Percentiles rank a stretch among this genome's conserved stretches.
Evolutionary conservation across 2,888 invertebrate genomes (phyloP).

Genomic region (Sympetrum striolatum): DNA sequence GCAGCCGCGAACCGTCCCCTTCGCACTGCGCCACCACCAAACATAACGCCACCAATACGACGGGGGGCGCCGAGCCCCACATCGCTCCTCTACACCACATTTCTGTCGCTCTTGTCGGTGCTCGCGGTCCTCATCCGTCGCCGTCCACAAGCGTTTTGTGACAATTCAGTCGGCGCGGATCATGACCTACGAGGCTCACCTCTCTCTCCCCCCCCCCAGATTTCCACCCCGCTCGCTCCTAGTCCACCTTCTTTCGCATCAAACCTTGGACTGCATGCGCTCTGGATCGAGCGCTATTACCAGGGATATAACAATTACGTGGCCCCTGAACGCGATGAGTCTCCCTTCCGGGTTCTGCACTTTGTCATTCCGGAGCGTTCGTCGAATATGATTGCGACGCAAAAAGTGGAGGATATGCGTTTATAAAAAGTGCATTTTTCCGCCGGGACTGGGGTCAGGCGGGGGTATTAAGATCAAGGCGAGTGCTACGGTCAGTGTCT

Average conservation of each 20-base stretch:
- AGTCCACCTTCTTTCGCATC: not conserved
- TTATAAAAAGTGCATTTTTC: not conserved
- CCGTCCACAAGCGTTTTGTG: not conserved
- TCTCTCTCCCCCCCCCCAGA: not conserved
- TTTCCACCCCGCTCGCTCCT: not conserved
- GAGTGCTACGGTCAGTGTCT: constrained; percentile 22
- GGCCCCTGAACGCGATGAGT: not conserved
- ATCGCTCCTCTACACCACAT: not conserved
- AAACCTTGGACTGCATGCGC: not conserved
- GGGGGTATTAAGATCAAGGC: constrained; percentile 27
- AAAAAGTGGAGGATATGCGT: not conserved
- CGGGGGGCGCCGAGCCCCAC: not conserved
- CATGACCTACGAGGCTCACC: not conserved
- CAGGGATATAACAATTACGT: not conserved
- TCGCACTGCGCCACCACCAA: not conserved
- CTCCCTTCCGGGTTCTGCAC: not conserved
- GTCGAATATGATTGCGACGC: not conserved
- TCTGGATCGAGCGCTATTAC: not conserved
- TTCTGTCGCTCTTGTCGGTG: not conserved
- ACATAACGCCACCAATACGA: not conserved
- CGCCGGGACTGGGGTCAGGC: not conserved
- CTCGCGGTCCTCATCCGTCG: not conserved
- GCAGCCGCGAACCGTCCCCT: not conserved
- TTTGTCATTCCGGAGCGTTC: not conserved
- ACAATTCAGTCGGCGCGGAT: not conserved